These are phyloP conservation scores for Peromyscus polionotus DNA, from an alignment of 2,113 vertebrate species.

Conservation along the genomic window DNA sequence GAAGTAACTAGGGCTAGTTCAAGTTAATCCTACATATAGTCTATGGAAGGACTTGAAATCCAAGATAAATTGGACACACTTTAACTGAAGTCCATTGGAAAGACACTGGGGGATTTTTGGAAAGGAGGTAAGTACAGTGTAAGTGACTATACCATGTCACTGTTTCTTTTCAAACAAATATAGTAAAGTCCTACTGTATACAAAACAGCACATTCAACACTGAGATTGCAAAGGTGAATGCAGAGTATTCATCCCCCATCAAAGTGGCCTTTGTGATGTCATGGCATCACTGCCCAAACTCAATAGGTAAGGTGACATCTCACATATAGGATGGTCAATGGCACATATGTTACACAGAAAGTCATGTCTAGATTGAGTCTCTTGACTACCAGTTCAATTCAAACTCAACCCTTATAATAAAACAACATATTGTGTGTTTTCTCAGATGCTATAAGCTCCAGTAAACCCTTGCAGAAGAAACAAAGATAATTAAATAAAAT, in stretches of 20 bases:
- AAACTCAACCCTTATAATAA: not conserved
- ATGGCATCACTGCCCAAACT: not conserved
- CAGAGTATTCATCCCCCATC: not conserved
- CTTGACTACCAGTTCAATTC: not conserved
- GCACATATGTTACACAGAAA: not conserved
- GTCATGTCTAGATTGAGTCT: not conserved
- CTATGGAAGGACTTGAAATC: not conserved
- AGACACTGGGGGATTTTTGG: not conserved
- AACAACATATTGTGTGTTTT: not conserved
- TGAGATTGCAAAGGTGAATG: not conserved
- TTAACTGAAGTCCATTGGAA: not conserved
- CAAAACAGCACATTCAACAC: not conserved
- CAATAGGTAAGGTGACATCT: not conserved
- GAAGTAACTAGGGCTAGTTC: not conserved
- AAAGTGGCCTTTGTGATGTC: not conserved
- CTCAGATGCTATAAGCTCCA: not conserved
- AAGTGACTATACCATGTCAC: not conserved
- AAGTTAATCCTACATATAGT: not conserved
- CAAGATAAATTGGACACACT: not conserved
- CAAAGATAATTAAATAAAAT: not conserved
- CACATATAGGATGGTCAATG: not conserved
- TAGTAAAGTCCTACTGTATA: not conserved
- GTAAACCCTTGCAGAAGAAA: not conserved
- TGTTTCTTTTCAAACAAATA: constrained; percentile 37
- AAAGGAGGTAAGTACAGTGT: not conserved